Conservation (phyloP, 1,140 invertebrate genomes). For the Bombus pascuorum region DNA sequence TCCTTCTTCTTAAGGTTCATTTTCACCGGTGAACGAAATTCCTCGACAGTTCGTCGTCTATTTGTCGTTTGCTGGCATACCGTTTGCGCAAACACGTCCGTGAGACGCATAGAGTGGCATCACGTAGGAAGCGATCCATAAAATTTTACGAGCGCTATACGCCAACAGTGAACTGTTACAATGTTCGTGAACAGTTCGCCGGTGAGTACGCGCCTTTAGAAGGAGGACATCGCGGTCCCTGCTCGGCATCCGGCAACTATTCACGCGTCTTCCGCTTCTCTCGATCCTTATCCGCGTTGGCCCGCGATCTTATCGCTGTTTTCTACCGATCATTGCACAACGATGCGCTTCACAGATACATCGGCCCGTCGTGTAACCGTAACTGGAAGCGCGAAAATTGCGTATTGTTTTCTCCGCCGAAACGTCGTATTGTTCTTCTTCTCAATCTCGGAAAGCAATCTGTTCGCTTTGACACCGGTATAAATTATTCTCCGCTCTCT, state of each 20-base stretch:
- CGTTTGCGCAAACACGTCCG: too few relatives aligned
- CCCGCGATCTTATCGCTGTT: constrained; percentile 42
- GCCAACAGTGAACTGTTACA: too few relatives aligned
- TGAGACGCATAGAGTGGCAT: too few relatives aligned
- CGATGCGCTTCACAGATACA: constrained; percentile 21
- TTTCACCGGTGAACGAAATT: not conserved
- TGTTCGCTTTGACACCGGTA: not conserved
- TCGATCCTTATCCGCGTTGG: constrained; percentile 36
- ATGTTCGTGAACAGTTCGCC: not conserved
- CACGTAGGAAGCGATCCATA: too few relatives aligned
- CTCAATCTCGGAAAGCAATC: constrained; percentile 13
- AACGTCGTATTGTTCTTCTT: not conserved
- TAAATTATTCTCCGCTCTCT: not conserved
- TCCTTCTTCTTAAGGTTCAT: constrained; percentile 10
- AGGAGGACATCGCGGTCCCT: not conserved
- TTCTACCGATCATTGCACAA: constrained; percentile 44
- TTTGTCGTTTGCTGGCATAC: not conserved
- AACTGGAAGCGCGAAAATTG: constrained; percentile 16
- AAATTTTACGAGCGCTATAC: too few relatives aligned
- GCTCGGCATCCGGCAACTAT: constrained; percentile 37
- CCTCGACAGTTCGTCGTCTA: not conserved
- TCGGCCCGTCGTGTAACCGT: not conserved
- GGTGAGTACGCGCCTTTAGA: not conserved
- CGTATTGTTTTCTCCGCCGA: not conserved
- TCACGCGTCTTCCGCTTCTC: constrained; percentile 24